Evolutionary conservation across 2,113 vertebrate genomes (phyloP).

Genomic region (Mesitornis unicolor): DNA sequence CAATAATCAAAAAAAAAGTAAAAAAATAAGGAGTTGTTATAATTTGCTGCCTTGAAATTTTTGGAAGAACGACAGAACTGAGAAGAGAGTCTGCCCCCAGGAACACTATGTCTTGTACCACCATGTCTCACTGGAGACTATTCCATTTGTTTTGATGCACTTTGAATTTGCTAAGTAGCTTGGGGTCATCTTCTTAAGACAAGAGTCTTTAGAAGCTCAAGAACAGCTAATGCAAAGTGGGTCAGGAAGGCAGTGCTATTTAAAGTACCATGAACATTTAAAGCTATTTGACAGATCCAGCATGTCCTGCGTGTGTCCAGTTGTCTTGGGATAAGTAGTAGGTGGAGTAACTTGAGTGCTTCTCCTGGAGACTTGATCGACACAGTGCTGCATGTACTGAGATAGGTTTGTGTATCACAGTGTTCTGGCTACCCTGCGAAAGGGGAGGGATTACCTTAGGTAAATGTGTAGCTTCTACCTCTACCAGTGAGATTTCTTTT

Average conservation of each 20-base stretch:
- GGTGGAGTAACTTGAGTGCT: neutral
- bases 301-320: neutral
- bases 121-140: neutral
- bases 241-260: conserved; percentile 22
- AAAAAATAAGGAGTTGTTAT: neutral
- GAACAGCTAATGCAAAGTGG: neutral
- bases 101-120: neutral
- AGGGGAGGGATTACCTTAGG: neutral
- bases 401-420: neutral
- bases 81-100: conserved; percentile 19
- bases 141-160: conserved; percentile 38
- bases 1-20: neutral
- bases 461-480: neutral
- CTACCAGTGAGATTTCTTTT: neutral
- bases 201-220: neutral
- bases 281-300: neutral
- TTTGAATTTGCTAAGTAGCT: conserved; percentile 40
- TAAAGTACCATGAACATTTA: neutral
- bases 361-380: neutral
- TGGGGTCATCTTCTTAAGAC: conserved; percentile 25
- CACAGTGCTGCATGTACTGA: neutral
- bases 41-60: neutral
- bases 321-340: neutral
- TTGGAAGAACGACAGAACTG: neutral
- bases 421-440: neutral